Percentiles rank a stretch among this genome's conserved stretches.
Conservation (phyloP, 2,888 invertebrate species). For the Leptinotarsa juncta region DNA sequence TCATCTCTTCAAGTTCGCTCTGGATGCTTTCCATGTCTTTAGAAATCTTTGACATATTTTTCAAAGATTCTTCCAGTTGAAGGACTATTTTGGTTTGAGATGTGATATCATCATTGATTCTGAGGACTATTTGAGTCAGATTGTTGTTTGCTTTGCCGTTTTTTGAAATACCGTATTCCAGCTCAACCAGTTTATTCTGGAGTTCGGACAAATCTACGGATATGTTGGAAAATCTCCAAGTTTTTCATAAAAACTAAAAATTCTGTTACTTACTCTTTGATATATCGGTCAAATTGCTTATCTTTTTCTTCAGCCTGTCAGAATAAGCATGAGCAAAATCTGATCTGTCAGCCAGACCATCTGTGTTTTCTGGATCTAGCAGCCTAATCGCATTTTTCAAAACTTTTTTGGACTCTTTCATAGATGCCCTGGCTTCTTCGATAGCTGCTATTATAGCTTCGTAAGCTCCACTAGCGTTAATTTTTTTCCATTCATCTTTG, state of each 20-base stretch:
- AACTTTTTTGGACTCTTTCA: constrained; percentile 69
- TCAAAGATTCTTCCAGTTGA: constrained; percentile 47
- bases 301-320: constrained; percentile 67
- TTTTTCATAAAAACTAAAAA: background rate
- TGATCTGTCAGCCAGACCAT: constrained; percentile 64
- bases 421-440: constrained; percentile 73
- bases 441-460: constrained; percentile 81
- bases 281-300: constrained; percentile 54
- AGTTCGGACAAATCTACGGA: constrained; percentile 52
- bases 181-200: constrained; percentile 64
- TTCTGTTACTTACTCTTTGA: constrained; percentile 47
- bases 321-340: constrained; percentile 63
- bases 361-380: constrained; percentile 64
- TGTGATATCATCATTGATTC: constrained; percentile 49
- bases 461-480: constrained; percentile 75
- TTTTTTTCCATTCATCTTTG: constrained; percentile 71
- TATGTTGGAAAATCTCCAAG: background rate
- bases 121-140: constrained; percentile 50
- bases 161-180: constrained; percentile 67
- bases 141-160: constrained; percentile 57
- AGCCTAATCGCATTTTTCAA: constrained; percentile 57
- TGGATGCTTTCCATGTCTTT: constrained; percentile 59
- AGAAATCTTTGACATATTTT: constrained; percentile 50
- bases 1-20: constrained; percentile 57
- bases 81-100: constrained; percentile 44